Evolutionary conservation across 2,888 invertebrate genomes (phyloP).

Genomic region (Melinaea marsaeus): DNA sequence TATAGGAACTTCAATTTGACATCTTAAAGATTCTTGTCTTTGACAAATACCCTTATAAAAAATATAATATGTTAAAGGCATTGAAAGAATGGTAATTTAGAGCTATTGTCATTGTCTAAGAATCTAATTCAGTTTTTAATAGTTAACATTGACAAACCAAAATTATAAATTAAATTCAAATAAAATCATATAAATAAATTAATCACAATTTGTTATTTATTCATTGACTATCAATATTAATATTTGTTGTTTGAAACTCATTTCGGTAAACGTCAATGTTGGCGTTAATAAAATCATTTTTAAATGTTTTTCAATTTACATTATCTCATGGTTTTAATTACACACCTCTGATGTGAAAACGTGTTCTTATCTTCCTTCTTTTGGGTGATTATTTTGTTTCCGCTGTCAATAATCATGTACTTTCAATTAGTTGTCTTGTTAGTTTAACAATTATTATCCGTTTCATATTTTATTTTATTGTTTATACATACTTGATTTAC

Average conservation of each 20-base stretch:
- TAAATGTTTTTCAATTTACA: conserved; percentile 36
- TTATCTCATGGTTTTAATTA: conserved; percentile 40
- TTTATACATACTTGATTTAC: neutral
- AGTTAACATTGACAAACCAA: no score
- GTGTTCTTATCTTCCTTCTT: conserved; percentile 20
- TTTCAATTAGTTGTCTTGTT: conserved; percentile 9
- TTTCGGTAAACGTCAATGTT: conserved; percentile 32
- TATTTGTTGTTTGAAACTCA: conserved; percentile 25
- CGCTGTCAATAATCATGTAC: conserved; percentile 15
- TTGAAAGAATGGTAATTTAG: no score
- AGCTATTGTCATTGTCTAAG: no score
- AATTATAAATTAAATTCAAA: no score
- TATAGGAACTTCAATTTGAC: no score
- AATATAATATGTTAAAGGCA: no score
- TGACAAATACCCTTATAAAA: no score
- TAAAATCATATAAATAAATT: no score
- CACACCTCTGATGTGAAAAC: conserved; percentile 20
- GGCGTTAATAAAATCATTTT: conserved; percentile 35
- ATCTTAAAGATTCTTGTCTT: no score
- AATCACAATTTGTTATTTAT: neutral
- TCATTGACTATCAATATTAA: neutral
- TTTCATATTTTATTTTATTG: conserved; percentile 3
- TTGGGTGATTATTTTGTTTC: conserved; percentile 7
- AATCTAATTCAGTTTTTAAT: no score
- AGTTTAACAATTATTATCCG: conserved; percentile 7